Evolutionary conservation across 2,888 invertebrate genomes (phyloP).

Genomic region (Amphiduros pacificus): DNA sequence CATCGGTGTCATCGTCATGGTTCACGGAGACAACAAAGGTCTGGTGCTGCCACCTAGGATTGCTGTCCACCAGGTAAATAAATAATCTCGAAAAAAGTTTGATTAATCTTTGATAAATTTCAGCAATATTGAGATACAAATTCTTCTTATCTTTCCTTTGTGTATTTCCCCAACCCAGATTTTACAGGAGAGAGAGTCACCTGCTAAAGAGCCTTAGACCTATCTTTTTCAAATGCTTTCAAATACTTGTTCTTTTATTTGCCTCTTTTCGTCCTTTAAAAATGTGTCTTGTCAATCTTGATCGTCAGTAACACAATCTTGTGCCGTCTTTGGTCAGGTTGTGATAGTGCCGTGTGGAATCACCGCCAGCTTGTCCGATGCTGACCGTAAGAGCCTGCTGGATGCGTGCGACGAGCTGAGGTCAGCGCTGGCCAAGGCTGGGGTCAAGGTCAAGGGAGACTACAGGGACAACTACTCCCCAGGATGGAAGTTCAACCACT

Average conservation of each 20-base stretch:
- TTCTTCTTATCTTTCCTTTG: too few species aligned
- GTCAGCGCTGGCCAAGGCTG: conserved; percentile 66
- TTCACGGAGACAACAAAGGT: conserved; percentile 96
- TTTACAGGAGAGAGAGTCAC: too few species aligned
- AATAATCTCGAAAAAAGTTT: too few species aligned
- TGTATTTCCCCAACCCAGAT: too few species aligned
- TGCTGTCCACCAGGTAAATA: conserved; percentile 64
- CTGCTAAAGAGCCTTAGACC: neutral
- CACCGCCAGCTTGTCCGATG: conserved; percentile 76
- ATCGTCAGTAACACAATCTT: too few species aligned
- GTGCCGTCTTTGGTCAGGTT: too few species aligned
- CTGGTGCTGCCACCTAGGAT: conserved; percentile 92
- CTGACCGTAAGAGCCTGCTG: conserved; percentile 71
- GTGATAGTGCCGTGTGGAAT: conserved; percentile 96
- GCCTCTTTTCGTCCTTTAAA: too few species aligned
- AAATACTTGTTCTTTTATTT: too few species aligned
- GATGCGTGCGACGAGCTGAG: conserved; percentile 72
- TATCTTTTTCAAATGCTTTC: too few species aligned
- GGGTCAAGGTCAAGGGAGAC: conserved; percentile 81
- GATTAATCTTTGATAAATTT: too few species aligned
- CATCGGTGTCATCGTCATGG: conserved; percentile 76
- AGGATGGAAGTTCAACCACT: conserved; percentile 99
- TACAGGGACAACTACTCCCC: conserved; percentile 94
- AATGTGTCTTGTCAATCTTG: too few species aligned
- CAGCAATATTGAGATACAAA: too few species aligned